Evolutionary conservation across 2,888 invertebrate species (phyloP), one percentile per base, ranked within the genome.

Genomic region (Zele albiditarsus): DNA sequence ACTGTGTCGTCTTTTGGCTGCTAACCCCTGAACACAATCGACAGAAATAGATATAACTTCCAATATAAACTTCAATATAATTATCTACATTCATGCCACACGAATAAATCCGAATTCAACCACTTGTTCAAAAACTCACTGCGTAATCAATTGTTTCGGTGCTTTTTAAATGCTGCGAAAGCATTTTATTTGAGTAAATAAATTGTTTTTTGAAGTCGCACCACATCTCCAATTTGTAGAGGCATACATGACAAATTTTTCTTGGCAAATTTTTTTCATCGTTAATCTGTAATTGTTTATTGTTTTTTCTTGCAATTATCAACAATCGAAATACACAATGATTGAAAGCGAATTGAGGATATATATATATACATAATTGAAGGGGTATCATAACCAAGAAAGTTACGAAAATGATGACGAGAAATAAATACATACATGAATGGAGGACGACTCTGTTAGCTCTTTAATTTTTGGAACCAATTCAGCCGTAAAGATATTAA

Each of bases 211-310:
- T 89, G 70, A 89, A 89, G 57, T 89, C 87, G 60, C 73, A 80
- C 88, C 88, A 89, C 84, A 86, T 84, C 49, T 88, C 83, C 71
- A 89, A 75, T 71, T 89, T 89, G 75, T 89, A 89, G 8, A 89
- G 79, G 70, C 89, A 89, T 49, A 85, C 79, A 63, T 89, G 87
- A 76, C 89, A 89, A 16, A 89, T 82, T 14, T 83, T 85, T 25
- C 78, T 79, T 2, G 89, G 89, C 38, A 86, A 80, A 74, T 82
- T 82, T 3, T 83, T 80, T 20, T 84, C 83, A 46, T 85, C 75
- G 33, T 84, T 78, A 31, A 89, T 85, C 89, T 89, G 71, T 49
- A 71, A 58, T 33, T n/a, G 38, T 58, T 28, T 16, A 27, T n/a
- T 1, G 12, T 6, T 12, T 38, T 38, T 38, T 38, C 38, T 38